Evolutionary conservation across 1,140 invertebrate genomes (phyloP).

Genomic region (Dendroctonus valens): DNA sequence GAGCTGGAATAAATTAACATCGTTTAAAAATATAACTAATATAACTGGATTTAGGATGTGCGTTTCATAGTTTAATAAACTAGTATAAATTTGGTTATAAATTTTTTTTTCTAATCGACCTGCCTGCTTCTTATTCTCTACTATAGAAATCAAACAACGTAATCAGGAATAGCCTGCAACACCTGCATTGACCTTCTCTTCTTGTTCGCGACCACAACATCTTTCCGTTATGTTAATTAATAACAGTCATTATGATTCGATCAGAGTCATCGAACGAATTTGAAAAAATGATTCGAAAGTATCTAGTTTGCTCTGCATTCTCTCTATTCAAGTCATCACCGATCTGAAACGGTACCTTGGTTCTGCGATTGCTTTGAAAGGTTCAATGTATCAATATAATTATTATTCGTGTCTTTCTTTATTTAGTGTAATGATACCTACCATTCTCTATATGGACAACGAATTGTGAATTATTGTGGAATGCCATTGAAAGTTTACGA

Average conservation of each 20-base stretch:
- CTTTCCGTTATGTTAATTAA: slow-evolving; percentile 27
- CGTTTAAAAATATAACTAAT: too few relatives aligned
- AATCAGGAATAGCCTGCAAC: slow-evolving; percentile 16
- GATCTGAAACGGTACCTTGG: slow-evolving; percentile 17
- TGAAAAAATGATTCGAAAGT: slow-evolving; percentile 21
- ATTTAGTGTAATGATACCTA: too few relatives aligned
- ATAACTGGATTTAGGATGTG: too few relatives aligned
- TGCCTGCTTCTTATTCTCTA: not conserved
- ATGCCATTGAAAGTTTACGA: too few relatives aligned
- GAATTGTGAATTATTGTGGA: too few relatives aligned
- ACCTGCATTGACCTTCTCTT: slow-evolving; percentile 17
- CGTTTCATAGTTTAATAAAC: too few relatives aligned
- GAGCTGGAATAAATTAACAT: too few relatives aligned
- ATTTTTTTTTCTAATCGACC: too few relatives aligned
- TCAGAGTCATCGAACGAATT: slow-evolving; percentile 12
- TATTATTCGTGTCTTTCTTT: not conserved
- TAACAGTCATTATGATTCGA: slow-evolving; percentile 27
- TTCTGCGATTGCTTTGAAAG: slow-evolving; percentile 2
- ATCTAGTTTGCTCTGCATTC: slow-evolving; percentile 3
- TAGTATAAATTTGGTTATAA: too few relatives aligned
- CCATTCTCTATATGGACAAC: too few relatives aligned
- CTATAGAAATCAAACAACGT: slow-evolving; percentile 6
- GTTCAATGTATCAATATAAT: not conserved
- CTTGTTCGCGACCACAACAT: slow-evolving; percentile 15
- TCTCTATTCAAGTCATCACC: slow-evolving; percentile 21